Base-by-base conservation (phyloP, 2,113 vertebrate genomes). In the Pomatostomus ruficeps region DNA sequence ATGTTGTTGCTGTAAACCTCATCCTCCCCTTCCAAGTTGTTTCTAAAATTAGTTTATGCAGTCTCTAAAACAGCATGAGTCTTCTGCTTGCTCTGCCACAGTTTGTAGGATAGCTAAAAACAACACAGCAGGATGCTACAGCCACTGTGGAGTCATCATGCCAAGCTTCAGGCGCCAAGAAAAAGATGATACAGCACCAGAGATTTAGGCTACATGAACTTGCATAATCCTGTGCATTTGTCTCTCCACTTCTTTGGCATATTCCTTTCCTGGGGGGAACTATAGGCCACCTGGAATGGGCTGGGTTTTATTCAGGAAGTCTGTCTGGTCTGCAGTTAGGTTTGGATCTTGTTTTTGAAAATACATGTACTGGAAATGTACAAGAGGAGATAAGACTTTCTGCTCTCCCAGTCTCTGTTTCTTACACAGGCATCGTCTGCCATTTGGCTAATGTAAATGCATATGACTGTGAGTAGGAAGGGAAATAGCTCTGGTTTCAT, bases 11-110 rank as follows among this genome's bases (percentile, higher is more conserved):
- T 91, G 51, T 58, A 91, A 92, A 85, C 28, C 20, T 81, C 38
- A 68, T 72, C 36, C 28, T 88, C 65, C 62, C 9, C 33, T 91
- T 91, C 45, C 38, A 73, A 76, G 33, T 3, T 66, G 36, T 29
- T 88, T 93, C 85, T 84, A 91, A 95, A 89, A 89, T 84, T 78
- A 95, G 40, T 78, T 92, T 89, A 75, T 68, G 33, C 38, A 54
- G 33, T 75, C 65, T 88, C 48, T 65, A 84, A 77, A 88, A 25
- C 59, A 84, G 36, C 36, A 42, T 46, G 66, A 35, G 63, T 79
- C 84, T 93, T 85, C 81, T 90, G 16, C 88, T 72, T 73, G 23
- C 43, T 91, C 65, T 83, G 71, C 48, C 45, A 89, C 61, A 91
- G 81, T 89, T 94, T 89, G n/a, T 17, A 89, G 55, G 6, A 3